Conservation (phyloP, 1,140 invertebrate species). For the Meloidogyne hapla region DNA sequence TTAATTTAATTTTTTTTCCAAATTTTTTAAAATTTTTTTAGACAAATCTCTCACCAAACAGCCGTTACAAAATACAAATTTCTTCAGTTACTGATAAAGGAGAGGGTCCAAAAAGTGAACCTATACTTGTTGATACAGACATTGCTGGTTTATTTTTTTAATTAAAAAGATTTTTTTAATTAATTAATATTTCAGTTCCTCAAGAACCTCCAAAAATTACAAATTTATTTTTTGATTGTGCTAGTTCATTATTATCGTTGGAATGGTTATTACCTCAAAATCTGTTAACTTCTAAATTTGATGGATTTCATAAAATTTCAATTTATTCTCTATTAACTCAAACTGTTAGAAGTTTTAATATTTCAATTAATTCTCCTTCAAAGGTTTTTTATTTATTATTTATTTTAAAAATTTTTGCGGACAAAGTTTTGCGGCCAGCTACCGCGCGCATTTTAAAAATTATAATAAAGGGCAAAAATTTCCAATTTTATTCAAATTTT, state of each 20-base stretch:
- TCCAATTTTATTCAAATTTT: no score
- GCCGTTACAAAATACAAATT: conserved; percentile 50
- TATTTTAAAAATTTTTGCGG: neutral
- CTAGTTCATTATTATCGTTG: conserved; percentile 20
- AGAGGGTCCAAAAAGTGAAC: conserved; percentile 54
- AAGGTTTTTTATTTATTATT: neutral
- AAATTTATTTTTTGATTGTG: conserved; percentile 44
- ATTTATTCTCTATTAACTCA: conserved; percentile 42
- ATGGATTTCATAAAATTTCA: conserved; percentile 33
- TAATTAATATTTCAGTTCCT: conserved; percentile 49
- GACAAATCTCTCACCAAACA: conserved; percentile 41
- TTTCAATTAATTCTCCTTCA: conserved; percentile 3
- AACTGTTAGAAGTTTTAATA: conserved; percentile 1
- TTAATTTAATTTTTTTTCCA: conserved; percentile 27
- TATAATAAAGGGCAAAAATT: neutral
- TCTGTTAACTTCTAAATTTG: conserved; percentile 24
- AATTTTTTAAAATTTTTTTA: conserved; percentile 8
- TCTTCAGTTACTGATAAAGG: conserved; percentile 57
- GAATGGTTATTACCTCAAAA: conserved; percentile 24
- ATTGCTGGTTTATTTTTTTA: conserved; percentile 16
- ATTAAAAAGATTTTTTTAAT: conserved; percentile 40
- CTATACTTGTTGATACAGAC: conserved; percentile 51
- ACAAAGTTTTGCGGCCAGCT: neutral
- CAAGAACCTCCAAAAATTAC: conserved; percentile 37
- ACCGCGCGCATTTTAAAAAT: neutral